A percentile compares a stretch with the other conserved stretches of the same genome.
Conservation (phyloP, 2,113 vertebrate species). For the Pristiophorus japonicus region DNA sequence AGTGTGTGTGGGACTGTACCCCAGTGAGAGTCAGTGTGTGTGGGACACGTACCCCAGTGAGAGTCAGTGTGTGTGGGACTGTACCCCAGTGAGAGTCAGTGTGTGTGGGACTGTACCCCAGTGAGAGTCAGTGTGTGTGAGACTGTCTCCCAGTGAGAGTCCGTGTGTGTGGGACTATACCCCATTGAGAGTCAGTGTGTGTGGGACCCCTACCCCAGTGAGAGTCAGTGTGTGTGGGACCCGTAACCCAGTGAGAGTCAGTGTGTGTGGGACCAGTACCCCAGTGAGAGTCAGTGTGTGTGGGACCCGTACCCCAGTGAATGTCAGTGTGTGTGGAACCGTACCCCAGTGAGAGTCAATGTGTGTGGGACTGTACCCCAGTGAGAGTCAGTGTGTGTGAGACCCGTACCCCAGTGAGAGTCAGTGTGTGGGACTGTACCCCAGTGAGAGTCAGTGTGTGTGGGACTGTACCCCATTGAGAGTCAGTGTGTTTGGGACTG, state of each 20-base stretch:
- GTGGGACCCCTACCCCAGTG: too few species aligned
- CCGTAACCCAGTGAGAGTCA: too few species aligned
- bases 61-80: neutral
- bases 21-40: neutral
- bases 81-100: neutral
- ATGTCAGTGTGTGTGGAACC: neutral
- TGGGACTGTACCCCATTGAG: neutral
- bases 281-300: neutral
- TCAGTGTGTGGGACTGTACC: neutral
- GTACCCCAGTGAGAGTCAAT: constrained; percentile 10
- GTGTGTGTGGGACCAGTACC: neutral
- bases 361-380: neutral
- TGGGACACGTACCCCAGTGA: neutral
- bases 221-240: too few species aligned
- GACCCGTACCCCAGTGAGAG: neutral
- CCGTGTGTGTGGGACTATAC: too few species aligned
- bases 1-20: neutral
- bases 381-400: neutral
- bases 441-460: neutral
- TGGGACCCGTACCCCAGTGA: neutral
- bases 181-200: too few species aligned
- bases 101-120: neutral
- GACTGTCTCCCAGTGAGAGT: neutral
- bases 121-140: neutral
- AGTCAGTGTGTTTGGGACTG: neutral